These are phyloP conservation scores for Zeus faber DNA, from an alignment of 2,113 vertebrate genomes.

Conservation along the genomic window DNA sequence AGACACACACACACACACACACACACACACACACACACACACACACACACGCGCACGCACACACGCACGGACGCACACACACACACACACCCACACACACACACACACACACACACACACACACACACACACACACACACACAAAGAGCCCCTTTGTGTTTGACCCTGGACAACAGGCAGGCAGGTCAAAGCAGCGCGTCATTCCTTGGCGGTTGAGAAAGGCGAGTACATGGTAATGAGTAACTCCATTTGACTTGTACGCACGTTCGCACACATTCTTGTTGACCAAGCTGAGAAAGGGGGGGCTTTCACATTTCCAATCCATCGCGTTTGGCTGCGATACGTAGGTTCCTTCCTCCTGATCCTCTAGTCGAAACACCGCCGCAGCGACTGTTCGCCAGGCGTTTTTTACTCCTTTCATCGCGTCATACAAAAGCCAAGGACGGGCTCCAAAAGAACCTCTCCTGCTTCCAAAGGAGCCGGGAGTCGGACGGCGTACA, in stretches of 20 bases:
- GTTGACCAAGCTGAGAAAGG: not conserved
- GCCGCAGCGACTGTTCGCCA: too few relatives aligned
- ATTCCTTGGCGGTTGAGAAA: conserved; percentile 53
- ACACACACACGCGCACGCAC: conserved; percentile 6
- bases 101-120: conserved; percentile 14
- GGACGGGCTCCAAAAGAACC: too few relatives aligned
- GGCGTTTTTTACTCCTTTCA: too few relatives aligned
- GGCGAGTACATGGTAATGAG: conserved; percentile 57
- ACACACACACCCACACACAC: too few relatives aligned
- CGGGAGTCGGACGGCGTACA: not conserved
- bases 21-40: conserved; percentile 2
- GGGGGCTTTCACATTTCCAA: not conserved
- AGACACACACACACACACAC: conserved; percentile 34
- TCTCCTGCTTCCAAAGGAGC: not conserved
- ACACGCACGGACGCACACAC: conserved; percentile 24
- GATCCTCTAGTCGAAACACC: not conserved
- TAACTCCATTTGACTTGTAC: conserved; percentile 17
- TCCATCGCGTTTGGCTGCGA: not conserved
- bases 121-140: conserved; percentile 18
- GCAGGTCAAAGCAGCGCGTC: conserved; percentile 57
- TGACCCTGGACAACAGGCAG: conserved; percentile 53
- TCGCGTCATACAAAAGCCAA: too few relatives aligned
- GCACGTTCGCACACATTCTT: not conserved
- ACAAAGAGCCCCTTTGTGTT: conserved; percentile 64
- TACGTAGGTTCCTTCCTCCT: not conserved